phyloP scores from a whole-genome alignment of 2,888 invertebrate genomes.

The Drosophila kanekoi region DNA sequence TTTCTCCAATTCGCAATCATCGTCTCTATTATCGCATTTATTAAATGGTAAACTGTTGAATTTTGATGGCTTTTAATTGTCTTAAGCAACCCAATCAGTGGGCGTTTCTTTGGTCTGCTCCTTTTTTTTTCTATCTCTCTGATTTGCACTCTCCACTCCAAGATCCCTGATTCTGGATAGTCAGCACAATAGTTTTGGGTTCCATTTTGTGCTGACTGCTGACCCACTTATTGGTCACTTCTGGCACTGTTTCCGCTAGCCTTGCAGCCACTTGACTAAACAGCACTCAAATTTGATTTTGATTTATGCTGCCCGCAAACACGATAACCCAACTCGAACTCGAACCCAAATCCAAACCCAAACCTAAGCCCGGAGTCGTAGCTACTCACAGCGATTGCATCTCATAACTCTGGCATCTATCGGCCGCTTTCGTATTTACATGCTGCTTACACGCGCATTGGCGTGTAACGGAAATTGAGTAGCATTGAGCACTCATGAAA shows the following conservation, averaged over 20 bases:
- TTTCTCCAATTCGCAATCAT: conserved; percentile 21
- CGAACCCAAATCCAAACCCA: background rate
- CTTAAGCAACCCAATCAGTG: conserved; percentile 63
- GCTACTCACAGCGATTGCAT: conserved; percentile 55
- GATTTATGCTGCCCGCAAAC: conserved; percentile 67
- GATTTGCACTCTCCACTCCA: background rate
- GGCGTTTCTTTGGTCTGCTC: background rate
- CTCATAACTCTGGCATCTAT: conserved; percentile 73
- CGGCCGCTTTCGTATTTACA: conserved; percentile 71
- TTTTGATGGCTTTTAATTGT: conserved; percentile 71
- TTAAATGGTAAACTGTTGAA: conserved; percentile 70
- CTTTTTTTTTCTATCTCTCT: background rate
- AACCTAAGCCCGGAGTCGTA: background rate
- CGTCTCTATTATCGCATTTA: conserved; percentile 45
- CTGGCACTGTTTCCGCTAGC: conserved; percentile 59
- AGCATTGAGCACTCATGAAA: conserved; percentile 45
- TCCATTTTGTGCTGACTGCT: conserved; percentile 63
- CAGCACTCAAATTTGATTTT: conserved; percentile 76
- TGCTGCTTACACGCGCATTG: conserved; percentile 77
- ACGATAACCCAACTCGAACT: conserved; percentile 26
- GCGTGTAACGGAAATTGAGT: conserved; percentile 75
- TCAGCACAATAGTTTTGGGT: conserved; percentile 63
- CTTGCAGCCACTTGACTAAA: conserved; percentile 71
- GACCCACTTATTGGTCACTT: conserved; percentile 78
- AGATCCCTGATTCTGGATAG: conserved; percentile 23